Base-by-base conservation (phyloP, 2,888 invertebrate genomes). In the Melolontha melolontha region DNA sequence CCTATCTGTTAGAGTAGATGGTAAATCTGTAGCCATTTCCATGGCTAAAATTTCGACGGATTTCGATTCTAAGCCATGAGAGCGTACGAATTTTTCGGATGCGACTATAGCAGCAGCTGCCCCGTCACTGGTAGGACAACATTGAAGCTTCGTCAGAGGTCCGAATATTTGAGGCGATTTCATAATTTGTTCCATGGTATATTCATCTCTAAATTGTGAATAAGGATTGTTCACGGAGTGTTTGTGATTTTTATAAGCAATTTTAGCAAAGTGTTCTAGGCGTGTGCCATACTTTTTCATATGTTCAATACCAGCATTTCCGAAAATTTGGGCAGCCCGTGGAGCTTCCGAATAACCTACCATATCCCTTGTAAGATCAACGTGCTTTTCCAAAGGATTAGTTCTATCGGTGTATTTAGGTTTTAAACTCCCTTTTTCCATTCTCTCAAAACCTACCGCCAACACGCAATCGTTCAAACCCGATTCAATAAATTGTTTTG, bases 361-460 rank as follows among this genome's bases (percentile, higher is more conserved):
- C 22, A 93, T 79, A 14, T 97, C 93, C 0, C 90, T 87, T 94
- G 98, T 94, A 72, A 92, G 86, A 70, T 91, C 88, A 1, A 97
- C 89, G 81, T 95, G 97, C 75, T 90, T 93, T 70, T 96, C 96
- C 86, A 97, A 86, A 1, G 97, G 96, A 84, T 94, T 93, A 0
- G 94, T 92, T 64, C 96, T 89, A 81, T 97, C 96, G 55, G 86
- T 85, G 75, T 87, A 92, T 88, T 91, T 91, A 0, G 89, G 84
- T 11, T 89, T 85, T 10, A 99, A 85, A 0, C 98, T 96, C 0
- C 98, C 98, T 11, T 90, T 88, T 74, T 96, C 92, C 99, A 99
- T 99, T 84, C 98, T 98, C 81, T 99, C 99, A 82, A 99, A 99
- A 2, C 99, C 99, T 29, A 98, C 84, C 1, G 97, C 98, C 66